A percentile compares a stretch with the other conserved stretches of the same genome.
Evolutionary conservation across 2,113 vertebrate species (phyloP).

Genomic region (Cyprinus carpio): DNA sequence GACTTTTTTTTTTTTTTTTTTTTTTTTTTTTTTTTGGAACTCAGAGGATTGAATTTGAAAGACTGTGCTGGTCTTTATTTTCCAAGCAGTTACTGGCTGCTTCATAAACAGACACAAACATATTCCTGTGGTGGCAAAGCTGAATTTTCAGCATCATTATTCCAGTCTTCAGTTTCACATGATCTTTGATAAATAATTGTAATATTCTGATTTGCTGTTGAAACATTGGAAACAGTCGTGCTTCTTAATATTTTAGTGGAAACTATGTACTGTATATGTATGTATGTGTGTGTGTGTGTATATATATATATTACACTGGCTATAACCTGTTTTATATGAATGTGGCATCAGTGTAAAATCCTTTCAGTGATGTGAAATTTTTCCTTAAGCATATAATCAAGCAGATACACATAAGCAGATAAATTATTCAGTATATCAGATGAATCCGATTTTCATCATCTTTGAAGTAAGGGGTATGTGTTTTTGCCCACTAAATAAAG

Average conservation of each 20-base stretch:
- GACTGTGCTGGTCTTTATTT: background rate
- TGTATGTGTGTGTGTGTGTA: too few species aligned
- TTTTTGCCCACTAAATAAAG: slow-evolving; percentile 19
- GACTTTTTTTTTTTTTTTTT: background rate
- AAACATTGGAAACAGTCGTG: background rate
- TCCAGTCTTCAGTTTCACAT: background rate
- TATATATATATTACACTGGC: too few species aligned
- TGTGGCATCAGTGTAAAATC: slow-evolving; percentile 9
- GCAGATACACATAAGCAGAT: slow-evolving; percentile 15
- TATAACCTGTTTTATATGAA: slow-evolving; percentile 10
- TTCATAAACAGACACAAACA: background rate
- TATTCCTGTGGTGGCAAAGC: background rate
- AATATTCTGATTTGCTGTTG: background rate
- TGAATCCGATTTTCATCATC: slow-evolving; percentile 32
- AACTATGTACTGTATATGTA: background rate
- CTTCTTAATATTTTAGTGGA: background rate
- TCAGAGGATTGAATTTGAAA: background rate
- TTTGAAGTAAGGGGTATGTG: slow-evolving; percentile 27
- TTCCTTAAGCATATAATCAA: slow-evolving; percentile 20
- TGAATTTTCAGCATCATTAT: background rate
- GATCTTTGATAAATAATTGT: background rate
- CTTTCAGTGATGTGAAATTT: slow-evolving; percentile 7
- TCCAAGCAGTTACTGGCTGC: background rate
- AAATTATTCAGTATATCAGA: slow-evolving; percentile 43
- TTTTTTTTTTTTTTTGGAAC: background rate